phyloP scores from a whole-genome alignment of 2,797 vertebrate species.

The Macrochelys suwanniensis region DNA sequence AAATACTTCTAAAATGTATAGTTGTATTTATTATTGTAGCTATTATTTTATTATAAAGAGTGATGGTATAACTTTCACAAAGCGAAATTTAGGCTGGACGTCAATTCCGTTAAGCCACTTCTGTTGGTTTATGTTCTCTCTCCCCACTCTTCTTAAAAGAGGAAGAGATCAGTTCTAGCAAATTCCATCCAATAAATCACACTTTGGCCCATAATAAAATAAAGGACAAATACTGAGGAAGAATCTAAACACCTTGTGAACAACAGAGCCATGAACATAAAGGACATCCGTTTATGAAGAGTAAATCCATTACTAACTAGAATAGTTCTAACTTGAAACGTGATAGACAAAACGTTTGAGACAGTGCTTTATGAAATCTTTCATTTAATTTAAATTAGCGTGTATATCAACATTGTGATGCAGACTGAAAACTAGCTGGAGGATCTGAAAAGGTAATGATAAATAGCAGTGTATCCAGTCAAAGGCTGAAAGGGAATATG shows the following conservation, averaged over 20 bases:
- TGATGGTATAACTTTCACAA: neutral
- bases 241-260: neutral
- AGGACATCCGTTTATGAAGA: neutral
- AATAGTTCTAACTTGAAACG: neutral
- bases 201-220: neutral
- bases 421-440: neutral
- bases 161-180: neutral
- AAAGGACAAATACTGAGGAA: neutral
- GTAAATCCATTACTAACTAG: neutral
- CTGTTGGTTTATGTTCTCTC: neutral
- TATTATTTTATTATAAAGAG: neutral
- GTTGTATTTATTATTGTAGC: neutral
- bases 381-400: neutral
- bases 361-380: neutral
- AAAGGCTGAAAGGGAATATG: neutral
- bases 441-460: neutral
- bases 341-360: rapidly evolving
- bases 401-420: neutral
- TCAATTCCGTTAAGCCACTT: neutral
- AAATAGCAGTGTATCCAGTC: neutral
- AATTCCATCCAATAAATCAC: neutral
- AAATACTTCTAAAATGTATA: neutral
- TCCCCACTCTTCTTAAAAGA: neutral
- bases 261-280: neutral
- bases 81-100: neutral